phyloP scores from a whole-genome alignment of 2,797 vertebrate genomes.

The Vipera latastei region DNA sequence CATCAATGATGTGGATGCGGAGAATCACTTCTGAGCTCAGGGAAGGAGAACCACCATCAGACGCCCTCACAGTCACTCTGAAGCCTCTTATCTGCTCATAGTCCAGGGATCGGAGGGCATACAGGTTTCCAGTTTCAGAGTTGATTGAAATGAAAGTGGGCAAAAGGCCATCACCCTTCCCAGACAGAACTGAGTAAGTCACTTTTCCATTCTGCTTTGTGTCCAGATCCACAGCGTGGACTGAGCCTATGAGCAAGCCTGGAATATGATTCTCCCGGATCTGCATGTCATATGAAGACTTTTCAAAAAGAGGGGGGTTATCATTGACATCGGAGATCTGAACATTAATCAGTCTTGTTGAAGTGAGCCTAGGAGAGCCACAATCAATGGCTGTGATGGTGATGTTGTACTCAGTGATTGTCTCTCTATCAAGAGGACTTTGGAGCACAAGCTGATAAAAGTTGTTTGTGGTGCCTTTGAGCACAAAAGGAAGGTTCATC shows the following conservation, averaged over 20 bases:
- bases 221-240: neutral
- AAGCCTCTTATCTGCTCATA: constrained; percentile 71
- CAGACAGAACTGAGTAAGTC: neutral
- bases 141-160: constrained; percentile 70
- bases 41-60: constrained; percentile 70
- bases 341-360: constrained; percentile 59
- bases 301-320: constrained; percentile 62
- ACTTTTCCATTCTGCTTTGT: neutral
- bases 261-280: constrained; percentile 55
- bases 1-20: constrained; percentile 59
- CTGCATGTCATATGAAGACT: constrained; percentile 63
- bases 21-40: constrained; percentile 63
- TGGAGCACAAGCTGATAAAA: constrained; percentile 22
- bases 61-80: constrained; percentile 62
- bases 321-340: constrained; percentile 18
- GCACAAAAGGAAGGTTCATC: neutral
- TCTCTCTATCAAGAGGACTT: constrained; percentile 20
- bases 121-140: constrained; percentile 73
- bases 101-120: constrained; percentile 76
- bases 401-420: neutral
- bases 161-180: constrained; percentile 59
- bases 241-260: neutral
- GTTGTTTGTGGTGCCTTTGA: neutral
- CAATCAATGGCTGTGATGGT: constrained; percentile 56
- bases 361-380: constrained; percentile 66